phyloP scores from a whole-genome alignment of 2,888 invertebrate species.

The Leptinotarsa peninsularis region DNA sequence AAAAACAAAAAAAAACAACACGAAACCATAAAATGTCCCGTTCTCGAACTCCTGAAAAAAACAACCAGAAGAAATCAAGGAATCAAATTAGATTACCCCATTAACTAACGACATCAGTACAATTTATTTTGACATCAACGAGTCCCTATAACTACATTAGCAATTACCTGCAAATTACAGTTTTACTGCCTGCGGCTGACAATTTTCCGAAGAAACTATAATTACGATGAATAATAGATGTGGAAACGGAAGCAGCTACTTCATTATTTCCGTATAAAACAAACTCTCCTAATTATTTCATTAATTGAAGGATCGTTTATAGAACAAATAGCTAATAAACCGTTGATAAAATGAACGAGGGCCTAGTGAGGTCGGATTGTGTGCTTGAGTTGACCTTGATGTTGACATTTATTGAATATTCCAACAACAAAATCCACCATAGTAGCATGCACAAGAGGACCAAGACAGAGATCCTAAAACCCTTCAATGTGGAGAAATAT shows the following conservation, averaged over 20 bases:
- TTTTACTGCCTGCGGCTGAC: conserved; percentile 29
- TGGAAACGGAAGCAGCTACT: conserved; percentile 47
- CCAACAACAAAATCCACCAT: too few relatives aligned
- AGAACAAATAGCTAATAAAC: conserved; percentile 57
- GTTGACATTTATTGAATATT: background rate
- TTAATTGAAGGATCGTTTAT: conserved; percentile 57
- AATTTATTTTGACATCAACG: conserved; percentile 30
- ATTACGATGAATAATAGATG: conserved; percentile 53
- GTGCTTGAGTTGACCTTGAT: background rate
- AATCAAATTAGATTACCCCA: conserved; percentile 10
- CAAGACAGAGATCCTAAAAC: too few relatives aligned
- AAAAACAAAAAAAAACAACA: too few relatives aligned
- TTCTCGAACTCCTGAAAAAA: background rate
- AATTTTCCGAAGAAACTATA: conserved; percentile 43
- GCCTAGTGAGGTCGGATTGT: background rate
- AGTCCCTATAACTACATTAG: conserved; percentile 40
- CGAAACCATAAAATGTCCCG: too few relatives aligned
- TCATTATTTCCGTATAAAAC: conserved; percentile 53
- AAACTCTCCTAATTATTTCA: conserved; percentile 56
- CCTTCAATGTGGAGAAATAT: too few relatives aligned
- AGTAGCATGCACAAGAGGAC: too few relatives aligned
- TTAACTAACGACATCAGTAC: conserved; percentile 13
- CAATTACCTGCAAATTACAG: conserved; percentile 35
- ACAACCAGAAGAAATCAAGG: background rate
- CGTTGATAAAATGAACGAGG: conserved; percentile 37